Evolutionary conservation across 2,888 invertebrate species (phyloP).

Genomic region (Lathronympha strigana): DNA sequence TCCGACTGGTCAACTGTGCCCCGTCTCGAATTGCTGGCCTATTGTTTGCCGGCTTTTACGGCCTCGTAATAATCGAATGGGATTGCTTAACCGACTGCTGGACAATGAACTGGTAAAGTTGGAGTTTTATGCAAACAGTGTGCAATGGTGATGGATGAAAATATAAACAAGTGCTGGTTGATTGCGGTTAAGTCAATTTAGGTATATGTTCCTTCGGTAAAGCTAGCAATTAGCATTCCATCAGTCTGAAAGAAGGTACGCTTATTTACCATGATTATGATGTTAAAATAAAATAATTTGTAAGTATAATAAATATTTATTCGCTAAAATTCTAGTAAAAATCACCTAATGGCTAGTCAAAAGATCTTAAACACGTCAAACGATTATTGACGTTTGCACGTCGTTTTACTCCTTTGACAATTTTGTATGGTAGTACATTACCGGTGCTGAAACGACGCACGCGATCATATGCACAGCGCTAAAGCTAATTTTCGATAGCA

Average conservation of each 20-base stretch:
- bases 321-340: background rate
- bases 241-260: too few species aligned
- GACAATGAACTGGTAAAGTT: conserved; percentile 49
- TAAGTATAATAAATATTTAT: too few species aligned
- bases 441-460: background rate
- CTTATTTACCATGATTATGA: too few species aligned
- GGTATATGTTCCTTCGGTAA: too few species aligned
- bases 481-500: background rate
- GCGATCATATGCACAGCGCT: background rate
- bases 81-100: conserved; percentile 52
- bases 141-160: background rate
- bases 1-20: conserved; percentile 42
- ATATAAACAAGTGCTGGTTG: background rate
- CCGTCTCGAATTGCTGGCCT: conserved; percentile 42
- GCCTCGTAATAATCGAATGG: conserved; percentile 53
- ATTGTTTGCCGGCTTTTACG: conserved; percentile 56
- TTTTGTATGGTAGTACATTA: background rate
- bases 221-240: too few species aligned
- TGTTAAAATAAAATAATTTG: too few species aligned
- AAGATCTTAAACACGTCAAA: background rate
- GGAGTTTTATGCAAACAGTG: conserved; percentile 16
- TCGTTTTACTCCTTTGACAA: conserved; percentile 2
- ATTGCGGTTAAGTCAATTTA: too few species aligned
- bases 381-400: background rate
- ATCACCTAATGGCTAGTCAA: background rate